A percentile compares a stretch with the other conserved stretches of the same genome.
phyloP scores from a whole-genome alignment of 2,797 vertebrate species.

The Botia almorhae region DNA sequence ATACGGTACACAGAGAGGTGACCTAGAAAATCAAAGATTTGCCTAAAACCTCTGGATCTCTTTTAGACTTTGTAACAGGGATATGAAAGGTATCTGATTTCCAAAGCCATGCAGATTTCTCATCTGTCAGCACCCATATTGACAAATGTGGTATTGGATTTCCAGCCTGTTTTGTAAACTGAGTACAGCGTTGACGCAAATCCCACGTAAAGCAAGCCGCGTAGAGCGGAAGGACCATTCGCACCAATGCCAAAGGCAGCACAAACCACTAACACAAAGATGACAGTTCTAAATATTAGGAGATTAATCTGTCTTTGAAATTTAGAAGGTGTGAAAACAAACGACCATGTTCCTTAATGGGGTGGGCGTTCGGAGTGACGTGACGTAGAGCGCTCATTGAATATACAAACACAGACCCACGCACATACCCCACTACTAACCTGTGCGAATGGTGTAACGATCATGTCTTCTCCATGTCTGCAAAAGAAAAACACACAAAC shows the following conservation, averaged over 20 bases:
- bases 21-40: slow-evolving; percentile 12
- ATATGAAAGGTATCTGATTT: slow-evolving; percentile 66
- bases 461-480: slow-evolving; percentile 96
- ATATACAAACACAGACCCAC: too few relatives aligned
- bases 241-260: slow-evolving; percentile 47
- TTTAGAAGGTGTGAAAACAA: background rate
- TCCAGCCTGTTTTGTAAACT: slow-evolving; percentile 68
- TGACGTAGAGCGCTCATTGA: background rate
- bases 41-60: slow-evolving; percentile 57
- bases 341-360: background rate
- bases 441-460: slow-evolving; percentile 95
- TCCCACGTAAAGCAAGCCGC: slow-evolving; percentile 63
- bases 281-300: background rate
- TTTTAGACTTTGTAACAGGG: slow-evolving; percentile 65
- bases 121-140: slow-evolving; percentile 65
- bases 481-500: slow-evolving; percentile 43
- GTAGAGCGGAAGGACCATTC: slow-evolving; percentile 23
- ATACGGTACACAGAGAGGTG: background rate
- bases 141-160: slow-evolving; percentile 69
- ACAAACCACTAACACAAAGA: slow-evolving; percentile 44
- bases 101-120: slow-evolving; percentile 58
- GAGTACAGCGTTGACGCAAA: slow-evolving; percentile 71
- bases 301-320: slow-evolving; percentile 21
- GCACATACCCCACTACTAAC: slow-evolving; percentile 69
- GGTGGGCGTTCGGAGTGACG: background rate